Conservation (phyloP, 2,797 vertebrate genomes). For the Decapterus maruadsi region DNA sequence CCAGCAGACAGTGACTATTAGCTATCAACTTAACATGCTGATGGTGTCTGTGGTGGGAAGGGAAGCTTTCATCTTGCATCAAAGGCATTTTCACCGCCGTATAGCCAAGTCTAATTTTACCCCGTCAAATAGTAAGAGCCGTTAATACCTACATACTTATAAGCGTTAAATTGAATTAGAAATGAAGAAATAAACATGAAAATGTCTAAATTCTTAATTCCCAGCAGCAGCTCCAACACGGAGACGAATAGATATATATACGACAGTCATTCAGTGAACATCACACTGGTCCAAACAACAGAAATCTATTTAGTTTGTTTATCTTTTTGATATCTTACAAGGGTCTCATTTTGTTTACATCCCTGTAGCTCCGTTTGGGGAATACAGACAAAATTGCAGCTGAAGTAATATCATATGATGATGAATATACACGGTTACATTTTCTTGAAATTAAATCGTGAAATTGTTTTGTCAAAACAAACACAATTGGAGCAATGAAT, state of each 20-base stretch:
- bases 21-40: not conserved
- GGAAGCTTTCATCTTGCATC: slow-evolving; percentile 15
- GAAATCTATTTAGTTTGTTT: not conserved
- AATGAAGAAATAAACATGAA: slow-evolving; percentile 13
- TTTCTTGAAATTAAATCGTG: not conserved
- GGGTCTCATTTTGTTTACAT: not conserved
- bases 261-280: not conserved
- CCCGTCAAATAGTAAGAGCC: not conserved
- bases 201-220: slow-evolving; percentile 20
- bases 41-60: not conserved
- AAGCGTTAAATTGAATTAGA: not conserved
- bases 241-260: slow-evolving; percentile 2
- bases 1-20: not conserved
- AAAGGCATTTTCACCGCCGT: not conserved
- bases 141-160: slow-evolving; percentile 6
- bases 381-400: not conserved
- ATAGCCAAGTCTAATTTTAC: slow-evolving; percentile 2
- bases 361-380: not conserved
- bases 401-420: not conserved
- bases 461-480: not conserved
- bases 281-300: not conserved
- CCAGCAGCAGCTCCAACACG: not conserved
- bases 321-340: not conserved
- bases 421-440: not conserved
- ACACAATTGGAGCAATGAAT: not conserved